These are phyloP conservation scores for Heteropelma amictum DNA, from an alignment of 2,888 invertebrate genomes.

Conservation along the genomic window DNA sequence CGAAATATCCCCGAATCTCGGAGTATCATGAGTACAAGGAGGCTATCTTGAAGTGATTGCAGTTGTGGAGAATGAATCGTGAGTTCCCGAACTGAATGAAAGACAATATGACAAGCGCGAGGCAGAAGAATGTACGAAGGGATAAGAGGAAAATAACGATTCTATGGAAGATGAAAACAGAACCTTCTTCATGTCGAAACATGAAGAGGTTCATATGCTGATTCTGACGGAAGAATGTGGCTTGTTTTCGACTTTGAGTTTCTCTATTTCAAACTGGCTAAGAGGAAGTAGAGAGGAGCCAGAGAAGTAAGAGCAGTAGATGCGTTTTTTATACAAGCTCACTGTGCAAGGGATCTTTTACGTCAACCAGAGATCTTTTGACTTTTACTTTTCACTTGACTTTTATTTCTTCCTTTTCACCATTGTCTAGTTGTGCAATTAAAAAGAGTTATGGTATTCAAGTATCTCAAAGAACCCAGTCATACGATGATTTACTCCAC, in stretches of 20 bases:
- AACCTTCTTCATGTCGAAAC: too few species aligned
- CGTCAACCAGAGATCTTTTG: slow-evolving; percentile 3
- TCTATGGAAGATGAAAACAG: too few species aligned
- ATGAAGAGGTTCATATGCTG: too few species aligned
- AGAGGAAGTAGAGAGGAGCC: too few species aligned
- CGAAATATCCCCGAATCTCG: not conserved
- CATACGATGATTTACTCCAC: not conserved
- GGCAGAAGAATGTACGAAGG: not conserved
- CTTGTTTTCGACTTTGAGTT: too few species aligned
- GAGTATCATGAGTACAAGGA: not conserved
- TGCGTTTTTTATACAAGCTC: too few species aligned
- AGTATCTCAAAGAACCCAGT: slow-evolving; percentile 21
- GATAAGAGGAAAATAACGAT: not conserved
- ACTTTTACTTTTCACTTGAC: slow-evolving; percentile 21
- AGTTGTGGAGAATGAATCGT: not conserved
- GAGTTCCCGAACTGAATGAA: not conserved
- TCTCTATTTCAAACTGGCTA: too few species aligned
- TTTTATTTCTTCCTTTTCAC: not conserved
- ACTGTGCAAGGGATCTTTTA: slow-evolving; percentile 2
- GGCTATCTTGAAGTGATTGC: not conserved
- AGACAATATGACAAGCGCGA: too few species aligned
- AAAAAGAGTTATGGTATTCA: slow-evolving; percentile 33
- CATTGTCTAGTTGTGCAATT: slow-evolving; percentile 30
- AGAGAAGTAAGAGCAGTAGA: too few species aligned
- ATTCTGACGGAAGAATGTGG: too few species aligned